phyloP scores from a whole-genome alignment of 2,888 invertebrate species.

The Pediacus dermestoides region DNA sequence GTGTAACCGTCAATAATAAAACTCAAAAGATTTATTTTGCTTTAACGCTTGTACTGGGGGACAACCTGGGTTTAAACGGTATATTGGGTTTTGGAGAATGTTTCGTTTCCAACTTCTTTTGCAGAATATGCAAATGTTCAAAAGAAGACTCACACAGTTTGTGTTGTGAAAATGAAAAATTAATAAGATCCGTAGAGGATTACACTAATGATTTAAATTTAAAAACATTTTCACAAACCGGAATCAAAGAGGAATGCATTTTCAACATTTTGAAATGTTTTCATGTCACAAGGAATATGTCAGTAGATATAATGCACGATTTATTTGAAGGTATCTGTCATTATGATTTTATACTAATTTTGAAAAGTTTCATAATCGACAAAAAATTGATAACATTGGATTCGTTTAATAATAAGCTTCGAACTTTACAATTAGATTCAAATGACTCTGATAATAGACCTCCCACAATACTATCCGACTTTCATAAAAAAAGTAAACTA shows the following conservation, averaged over 20 bases:
- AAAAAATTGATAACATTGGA: no score
- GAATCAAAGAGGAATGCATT: background rate
- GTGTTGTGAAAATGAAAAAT: background rate
- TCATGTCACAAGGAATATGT: slow-evolving; percentile 4
- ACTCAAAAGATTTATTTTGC: slow-evolving; percentile 3
- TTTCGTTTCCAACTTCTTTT: slow-evolving; percentile 26
- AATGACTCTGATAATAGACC: no score
- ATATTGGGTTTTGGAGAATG: slow-evolving; percentile 27
- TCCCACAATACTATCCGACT: no score
- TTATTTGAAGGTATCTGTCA: slow-evolving; percentile 1
- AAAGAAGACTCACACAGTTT: background rate
- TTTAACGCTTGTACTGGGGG: background rate
- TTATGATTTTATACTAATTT: background rate
- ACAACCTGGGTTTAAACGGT: slow-evolving; percentile 12
- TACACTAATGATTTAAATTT: background rate
- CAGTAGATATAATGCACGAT: slow-evolving; percentile 5
- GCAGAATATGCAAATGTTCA: slow-evolving; percentile 25
- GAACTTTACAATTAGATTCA: no score
- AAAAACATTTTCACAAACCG: background rate
- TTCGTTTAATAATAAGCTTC: no score
- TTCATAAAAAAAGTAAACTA: no score
- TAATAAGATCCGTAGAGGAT: background rate
- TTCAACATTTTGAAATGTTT: background rate
- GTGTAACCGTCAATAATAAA: background rate
- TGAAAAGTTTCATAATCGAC: slow-evolving; percentile 2